A percentile compares a stretch with the other conserved stretches of the same genome.
Evolutionary conservation across 2,888 invertebrate genomes (phyloP).

Genomic region (Sinodicranocentrus sp.): DNA sequence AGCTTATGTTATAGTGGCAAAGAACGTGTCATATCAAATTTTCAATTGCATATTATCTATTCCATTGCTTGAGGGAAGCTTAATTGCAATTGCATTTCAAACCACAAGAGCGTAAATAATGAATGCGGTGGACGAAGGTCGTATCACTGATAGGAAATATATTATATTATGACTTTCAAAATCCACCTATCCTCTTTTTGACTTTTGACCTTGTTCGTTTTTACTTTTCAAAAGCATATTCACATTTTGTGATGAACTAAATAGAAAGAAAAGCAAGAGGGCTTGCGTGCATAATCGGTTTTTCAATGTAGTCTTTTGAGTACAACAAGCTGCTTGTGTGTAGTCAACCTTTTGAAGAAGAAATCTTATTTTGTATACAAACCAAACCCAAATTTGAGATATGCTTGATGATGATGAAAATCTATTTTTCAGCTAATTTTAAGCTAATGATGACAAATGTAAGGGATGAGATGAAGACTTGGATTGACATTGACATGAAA

Average conservation of each 20-base stretch:
- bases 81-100: conserved; percentile 26
- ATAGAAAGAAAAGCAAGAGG: too few relatives aligned
- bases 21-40: too few relatives aligned
- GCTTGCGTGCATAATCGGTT: too few relatives aligned
- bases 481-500: not conserved
- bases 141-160: not conserved
- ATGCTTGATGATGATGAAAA: conserved; percentile 17
- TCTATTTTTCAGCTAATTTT: conserved; percentile 18
- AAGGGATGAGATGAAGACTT: not conserved
- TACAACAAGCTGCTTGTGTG: too few relatives aligned
- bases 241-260: not conserved
- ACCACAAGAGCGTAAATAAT: not conserved
- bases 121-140: conserved; percentile 10
- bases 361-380: too few relatives aligned
- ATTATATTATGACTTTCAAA: conserved; percentile 3
- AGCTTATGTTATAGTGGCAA: too few relatives aligned
- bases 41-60: too few relatives aligned
- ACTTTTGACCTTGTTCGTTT: conserved; percentile 32
- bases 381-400: too few relatives aligned
- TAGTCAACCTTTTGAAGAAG: too few relatives aligned
- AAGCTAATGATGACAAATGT: conserved; percentile 32
- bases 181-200: conserved; percentile 15
- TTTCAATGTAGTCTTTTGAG: too few relatives aligned
- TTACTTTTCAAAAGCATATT: not conserved
- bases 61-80: conserved; percentile 8